phyloP scores from a whole-genome alignment of 2,888 invertebrate species.

The Graphium colonna region DNA sequence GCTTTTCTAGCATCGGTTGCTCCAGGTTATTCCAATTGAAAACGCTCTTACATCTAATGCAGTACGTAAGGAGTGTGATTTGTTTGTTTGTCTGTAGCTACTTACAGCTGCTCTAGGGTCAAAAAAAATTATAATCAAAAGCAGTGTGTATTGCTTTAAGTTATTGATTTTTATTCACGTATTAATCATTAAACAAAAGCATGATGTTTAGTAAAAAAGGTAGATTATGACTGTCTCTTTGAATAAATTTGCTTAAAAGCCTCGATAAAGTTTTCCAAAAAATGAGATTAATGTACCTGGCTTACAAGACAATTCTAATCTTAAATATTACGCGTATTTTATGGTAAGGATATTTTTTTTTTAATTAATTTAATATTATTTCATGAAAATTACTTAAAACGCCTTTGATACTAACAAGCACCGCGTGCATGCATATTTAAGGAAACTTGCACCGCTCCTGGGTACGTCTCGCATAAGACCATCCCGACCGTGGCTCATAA shows the following conservation, averaged over 20 bases:
- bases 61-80: constrained; percentile 1
- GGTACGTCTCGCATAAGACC: constrained; percentile 52
- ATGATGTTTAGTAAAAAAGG: no score
- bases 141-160: not conserved
- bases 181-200: no score
- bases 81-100: not conserved
- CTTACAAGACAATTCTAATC: no score
- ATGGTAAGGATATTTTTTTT: no score
- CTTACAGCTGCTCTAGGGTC: not conserved
- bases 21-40: constrained; percentile 24
- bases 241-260: no score
- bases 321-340: no score
- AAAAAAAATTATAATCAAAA: no score
- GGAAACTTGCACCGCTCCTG: constrained; percentile 61
- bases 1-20: constrained; percentile 11
- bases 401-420: constrained; percentile 36
- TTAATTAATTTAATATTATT: no score
- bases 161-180: no score
- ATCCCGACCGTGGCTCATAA: constrained; percentile 41
- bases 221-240: no score
- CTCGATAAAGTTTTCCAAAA: no score
- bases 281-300: no score
- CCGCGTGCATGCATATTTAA: constrained; percentile 60
- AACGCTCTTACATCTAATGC: not conserved
- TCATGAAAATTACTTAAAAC: constrained; percentile 1